Conservation (phyloP, 2,113 vertebrate genomes). For the Poicephalus meyeri region DNA sequence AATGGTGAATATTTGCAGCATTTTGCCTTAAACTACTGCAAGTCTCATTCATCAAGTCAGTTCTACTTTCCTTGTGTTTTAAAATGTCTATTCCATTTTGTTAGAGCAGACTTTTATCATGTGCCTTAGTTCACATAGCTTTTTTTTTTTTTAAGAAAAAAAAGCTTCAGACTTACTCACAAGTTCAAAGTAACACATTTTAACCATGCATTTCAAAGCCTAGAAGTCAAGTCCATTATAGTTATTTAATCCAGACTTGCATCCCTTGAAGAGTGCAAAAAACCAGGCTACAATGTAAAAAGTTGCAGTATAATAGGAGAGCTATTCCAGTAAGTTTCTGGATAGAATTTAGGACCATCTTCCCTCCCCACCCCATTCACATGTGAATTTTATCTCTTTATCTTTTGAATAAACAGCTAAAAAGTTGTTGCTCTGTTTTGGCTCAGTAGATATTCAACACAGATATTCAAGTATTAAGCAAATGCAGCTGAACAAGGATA, state of each 20-base stretch:
- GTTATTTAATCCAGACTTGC: slow-evolving; percentile 25
- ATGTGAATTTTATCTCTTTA: slow-evolving; percentile 36
- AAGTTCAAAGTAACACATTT: background rate
- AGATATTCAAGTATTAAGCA: slow-evolving; percentile 74
- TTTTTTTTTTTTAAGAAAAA: background rate
- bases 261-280: background rate
- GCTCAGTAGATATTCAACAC: slow-evolving; percentile 70
- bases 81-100: background rate
- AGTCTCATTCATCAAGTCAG: background rate
- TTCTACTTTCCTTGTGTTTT: slow-evolving; percentile 1
- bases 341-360: background rate
- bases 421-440: slow-evolving; percentile 49
- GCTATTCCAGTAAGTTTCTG: background rate
- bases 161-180: background rate
- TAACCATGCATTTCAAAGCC: background rate
- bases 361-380: background rate
- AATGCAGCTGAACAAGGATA: slow-evolving; percentile 90
- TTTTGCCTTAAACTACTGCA: background rate
- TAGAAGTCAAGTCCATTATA: slow-evolving; percentile 19
- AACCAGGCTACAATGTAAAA: slow-evolving; percentile 2
- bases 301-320: slow-evolving; percentile 8
- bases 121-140: background rate
- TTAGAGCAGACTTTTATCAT: background rate
- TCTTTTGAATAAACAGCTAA: slow-evolving; percentile 34
- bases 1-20: background rate